Percentiles rank a stretch among this genome's conserved stretches.
Conservation (phyloP, 1,140 invertebrate species). For the Zaprionus inermis region DNA sequence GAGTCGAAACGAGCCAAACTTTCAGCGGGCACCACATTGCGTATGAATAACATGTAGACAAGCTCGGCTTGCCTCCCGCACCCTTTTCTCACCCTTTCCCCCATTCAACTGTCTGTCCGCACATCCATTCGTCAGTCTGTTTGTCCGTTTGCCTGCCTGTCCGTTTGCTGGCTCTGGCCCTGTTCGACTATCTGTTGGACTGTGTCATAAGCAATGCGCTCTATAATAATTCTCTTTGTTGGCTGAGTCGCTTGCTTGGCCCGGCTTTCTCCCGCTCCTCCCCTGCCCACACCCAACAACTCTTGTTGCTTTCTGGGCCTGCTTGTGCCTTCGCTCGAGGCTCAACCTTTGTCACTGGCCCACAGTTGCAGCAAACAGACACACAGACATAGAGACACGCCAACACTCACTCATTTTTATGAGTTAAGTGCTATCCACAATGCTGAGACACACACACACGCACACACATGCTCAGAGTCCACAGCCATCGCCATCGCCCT, state of each 20-base stretch:
- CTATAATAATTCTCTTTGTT: constrained; percentile 75
- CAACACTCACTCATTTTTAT: constrained; percentile 73
- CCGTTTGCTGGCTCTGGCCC: constrained; percentile 36
- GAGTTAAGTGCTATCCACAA: constrained; percentile 78
- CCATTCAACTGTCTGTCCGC: not conserved
- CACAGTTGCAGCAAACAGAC: constrained; percentile 13
- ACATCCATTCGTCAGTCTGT: not conserved
- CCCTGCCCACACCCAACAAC: not conserved
- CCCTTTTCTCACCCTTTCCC: not conserved
- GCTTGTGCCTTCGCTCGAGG: not conserved
- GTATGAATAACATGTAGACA: constrained; percentile 56
- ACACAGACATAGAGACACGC: constrained; percentile 18
- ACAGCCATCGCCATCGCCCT: constrained; percentile 24
- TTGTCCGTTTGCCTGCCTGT: constrained; percentile 33
- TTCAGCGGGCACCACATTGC: constrained; percentile 37
- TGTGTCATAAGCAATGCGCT: constrained; percentile 64
- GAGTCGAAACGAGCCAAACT: constrained; percentile 63
- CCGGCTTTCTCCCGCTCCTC: not conserved
- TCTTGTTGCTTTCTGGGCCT: constrained; percentile 57
- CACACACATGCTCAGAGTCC: constrained; percentile 14
- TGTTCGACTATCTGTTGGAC: constrained; percentile 41
- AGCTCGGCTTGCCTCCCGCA: not conserved
- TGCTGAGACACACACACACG: constrained; percentile 34
- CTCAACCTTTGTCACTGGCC: constrained; percentile 47
- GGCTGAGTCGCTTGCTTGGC: constrained; percentile 40